Conservation (phyloP, 2,888 invertebrate genomes). For the Latrodectus elegans region DNA sequence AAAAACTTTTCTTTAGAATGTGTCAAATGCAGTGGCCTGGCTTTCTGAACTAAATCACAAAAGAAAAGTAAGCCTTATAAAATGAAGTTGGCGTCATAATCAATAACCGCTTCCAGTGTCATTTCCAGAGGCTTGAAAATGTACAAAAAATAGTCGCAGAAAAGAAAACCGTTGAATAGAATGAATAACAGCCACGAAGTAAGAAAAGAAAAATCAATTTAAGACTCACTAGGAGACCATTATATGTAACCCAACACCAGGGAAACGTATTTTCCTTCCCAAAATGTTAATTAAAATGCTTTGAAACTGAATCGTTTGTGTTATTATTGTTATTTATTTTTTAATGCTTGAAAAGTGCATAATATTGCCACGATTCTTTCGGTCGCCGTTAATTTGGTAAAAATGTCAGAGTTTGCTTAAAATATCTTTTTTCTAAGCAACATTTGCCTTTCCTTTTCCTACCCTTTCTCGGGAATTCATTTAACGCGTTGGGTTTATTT, state of each 20-base stretch:
- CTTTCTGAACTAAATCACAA: constrained; percentile 48
- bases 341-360: neutral
- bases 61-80: constrained; percentile 55
- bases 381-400: constrained; percentile 40
- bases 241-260: constrained; percentile 44
- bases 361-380: constrained; percentile 24
- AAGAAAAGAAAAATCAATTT: constrained; percentile 41
- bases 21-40: constrained; percentile 33
- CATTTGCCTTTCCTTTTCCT: neutral
- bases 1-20: constrained; percentile 26
- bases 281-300: constrained; percentile 60
- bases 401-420: constrained; percentile 52
- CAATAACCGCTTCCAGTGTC: constrained; percentile 52
- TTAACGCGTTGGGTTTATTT: neutral
- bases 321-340: constrained; percentile 22
- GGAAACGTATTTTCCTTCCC: constrained; percentile 31
- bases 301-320: constrained; percentile 52
- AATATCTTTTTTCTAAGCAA: constrained; percentile 15
- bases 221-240: constrained; percentile 31
- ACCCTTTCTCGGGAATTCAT: neutral
- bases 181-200: constrained; percentile 34
- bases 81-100: constrained; percentile 44
- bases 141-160: constrained; percentile 12
- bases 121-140: constrained; percentile 16
- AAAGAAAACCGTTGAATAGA: constrained; percentile 47